Evolutionary conservation across 1,140 invertebrate genomes (phyloP), one percentile per base, ranked within the genome.

Genomic region (Pseudobourletiella spinata): DNA sequence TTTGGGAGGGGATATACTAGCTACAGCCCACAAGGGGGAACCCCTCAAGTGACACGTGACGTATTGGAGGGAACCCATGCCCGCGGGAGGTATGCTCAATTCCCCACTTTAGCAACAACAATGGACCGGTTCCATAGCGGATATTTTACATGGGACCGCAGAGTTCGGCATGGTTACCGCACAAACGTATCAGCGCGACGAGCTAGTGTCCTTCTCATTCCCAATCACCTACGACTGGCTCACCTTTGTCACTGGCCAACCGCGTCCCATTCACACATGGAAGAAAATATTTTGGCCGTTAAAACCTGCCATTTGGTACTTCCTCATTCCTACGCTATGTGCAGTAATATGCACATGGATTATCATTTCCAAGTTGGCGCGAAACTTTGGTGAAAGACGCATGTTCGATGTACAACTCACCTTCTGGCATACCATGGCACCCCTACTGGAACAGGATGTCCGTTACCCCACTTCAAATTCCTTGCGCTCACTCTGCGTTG

Each of bases 151-250:
- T 18, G 44, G 42, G 2, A 42, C 20, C 6, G 63, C 66, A 18
- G 59, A 68, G 22, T 8, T 68, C 18, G 59, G 59, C n/a, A 43
- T 48, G 0, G 48, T 51, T 0, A 62, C 39, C 0, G 59, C 54
- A 11, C 54, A 57, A 42, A 66, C 59, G 2, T 3, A 58, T 24
- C 26, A 55, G 24, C 29, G 66, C 15, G 39, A 48, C 32, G n/a
- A 30, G 28, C 2, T 61, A 1, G 59, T 67, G 2, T 61, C 29
- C 16, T 62, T 44, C 54, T 42, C 65, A 20, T 60, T 58, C 54
- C 62, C 68, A n/a, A 25, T 64, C 1, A 56, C 61, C 0, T 67
- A 66, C 32, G 65, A 57, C 25, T 57, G 61, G 56, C 43, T 69
- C 0, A 67, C 58, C 15, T 69, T 67, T 50, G 52, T 56, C 6